phyloP scores from a whole-genome alignment of 1,140 invertebrate genomes.

The Saccostrea glomerata region DNA sequence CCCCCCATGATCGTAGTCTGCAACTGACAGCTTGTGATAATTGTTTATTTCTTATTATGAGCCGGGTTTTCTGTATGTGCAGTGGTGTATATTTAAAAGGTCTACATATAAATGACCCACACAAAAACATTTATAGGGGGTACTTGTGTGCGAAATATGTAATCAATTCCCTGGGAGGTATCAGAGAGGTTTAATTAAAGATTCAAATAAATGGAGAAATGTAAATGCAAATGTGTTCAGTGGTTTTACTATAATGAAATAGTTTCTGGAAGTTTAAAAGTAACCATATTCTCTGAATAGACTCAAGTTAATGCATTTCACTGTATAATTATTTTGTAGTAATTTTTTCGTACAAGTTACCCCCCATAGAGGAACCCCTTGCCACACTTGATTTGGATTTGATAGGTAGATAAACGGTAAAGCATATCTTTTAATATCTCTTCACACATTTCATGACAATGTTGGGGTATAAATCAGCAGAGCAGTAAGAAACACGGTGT shows the following conservation, averaged over 20 bases:
- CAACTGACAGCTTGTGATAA: constrained; percentile 14
- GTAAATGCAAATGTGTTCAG: background rate
- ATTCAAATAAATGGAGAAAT: constrained; percentile 17
- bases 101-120: constrained; percentile 36
- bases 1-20: constrained; percentile 14
- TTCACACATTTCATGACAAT: constrained; percentile 36
- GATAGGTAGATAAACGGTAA: constrained; percentile 27
- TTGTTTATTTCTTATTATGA: constrained; percentile 39
- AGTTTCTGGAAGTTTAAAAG: background rate
- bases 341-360: background rate
- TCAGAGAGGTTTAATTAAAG: constrained; percentile 11
- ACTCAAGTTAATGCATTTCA: background rate
- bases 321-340: background rate
- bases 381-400: constrained; percentile 30
- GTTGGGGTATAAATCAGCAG: background rate
- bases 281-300: background rate
- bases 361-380: background rate
- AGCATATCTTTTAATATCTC: constrained; percentile 29
- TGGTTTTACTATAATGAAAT: background rate
- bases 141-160: constrained; percentile 25
- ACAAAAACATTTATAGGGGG: constrained; percentile 36
- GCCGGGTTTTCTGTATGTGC: constrained; percentile 20
- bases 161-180: constrained; percentile 28
- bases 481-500: background rate
- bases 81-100: constrained; percentile 29